Evolutionary conservation across 2,888 invertebrate species (phyloP), one percentile per base, ranked within the genome.

Genomic region (Drosophila mimetica): DNA sequence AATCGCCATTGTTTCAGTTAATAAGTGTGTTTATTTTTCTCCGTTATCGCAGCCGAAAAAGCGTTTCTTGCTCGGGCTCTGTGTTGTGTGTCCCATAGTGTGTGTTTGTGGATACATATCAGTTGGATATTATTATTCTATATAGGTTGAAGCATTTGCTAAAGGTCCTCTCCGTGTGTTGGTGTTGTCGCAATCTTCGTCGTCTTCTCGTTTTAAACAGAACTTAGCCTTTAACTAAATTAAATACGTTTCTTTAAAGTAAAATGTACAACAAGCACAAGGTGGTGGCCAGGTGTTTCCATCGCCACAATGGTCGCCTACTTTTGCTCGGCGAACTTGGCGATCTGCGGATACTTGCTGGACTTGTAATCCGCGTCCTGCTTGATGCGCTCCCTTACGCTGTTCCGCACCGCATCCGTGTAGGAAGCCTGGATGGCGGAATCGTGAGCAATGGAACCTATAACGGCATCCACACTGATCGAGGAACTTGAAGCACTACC

Each of bases 291-390:
- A 16, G 42, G 48, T 30, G 48, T 30, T 32, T 36, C n/a, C 9
- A 25, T 22, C 13, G 16, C 18, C 37, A 3, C 14, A 20, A 0
- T 16, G 22, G 16, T 18, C 30, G 37, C 25, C 72, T 88, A 77
- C 78, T 90, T 89, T 54, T 90, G 90, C 46, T 90, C 88, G 25
- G 91, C 85, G 75, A 91, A 92, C 79, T 91, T 92, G 75, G 90
- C 86, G 66, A 90, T 89, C 69, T 91, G 90, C 73, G 92, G 92
- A 90, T 90, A 92, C 83, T 91, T 91, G 53, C 89, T 89, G n/a
- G 89, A 63, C 37, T 85, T 86, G 37, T 86, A 92, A 70, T 92
- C 91, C 13, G 84, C 75, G 69, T 92, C 92, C 22, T 86, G 88
- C 76, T 90, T 89, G 34, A 92, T 85, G 9, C 92, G 89, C 44